Evolutionary conservation across 2,797 vertebrate genomes (phyloP).

Genomic region (Enteromius paludinosus): DNA sequence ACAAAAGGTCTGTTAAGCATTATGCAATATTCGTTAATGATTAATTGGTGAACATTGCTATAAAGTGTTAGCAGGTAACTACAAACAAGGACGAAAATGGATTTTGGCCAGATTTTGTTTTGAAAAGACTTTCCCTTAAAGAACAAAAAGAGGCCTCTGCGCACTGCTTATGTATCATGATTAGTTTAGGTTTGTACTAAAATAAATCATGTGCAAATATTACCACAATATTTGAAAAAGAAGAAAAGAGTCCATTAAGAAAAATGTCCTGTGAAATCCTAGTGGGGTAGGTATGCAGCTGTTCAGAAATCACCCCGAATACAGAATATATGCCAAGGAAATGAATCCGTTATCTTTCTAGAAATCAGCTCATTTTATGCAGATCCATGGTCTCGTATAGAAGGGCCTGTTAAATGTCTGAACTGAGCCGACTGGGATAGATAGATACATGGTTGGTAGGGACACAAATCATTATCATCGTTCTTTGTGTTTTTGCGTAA

Average conservation of each 20-base stretch:
- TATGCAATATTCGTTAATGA: background rate
- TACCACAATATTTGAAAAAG: background rate
- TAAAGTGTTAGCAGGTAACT: background rate
- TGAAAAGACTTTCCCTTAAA: background rate
- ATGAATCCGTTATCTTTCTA: constrained; percentile 70
- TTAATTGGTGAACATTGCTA: background rate
- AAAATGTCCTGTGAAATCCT: background rate
- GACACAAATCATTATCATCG: background rate
- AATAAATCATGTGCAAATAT: background rate
- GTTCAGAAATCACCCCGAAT: constrained; percentile 42
- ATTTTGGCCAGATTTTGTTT: background rate
- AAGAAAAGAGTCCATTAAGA: no score
- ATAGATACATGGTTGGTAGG: background rate
- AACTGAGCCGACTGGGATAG: background rate
- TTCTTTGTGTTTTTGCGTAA: background rate
- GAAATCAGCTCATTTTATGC: constrained; percentile 72
- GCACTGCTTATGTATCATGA: background rate
- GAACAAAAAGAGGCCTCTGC: background rate
- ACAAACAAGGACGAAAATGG: no score
- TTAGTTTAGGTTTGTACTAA: background rate
- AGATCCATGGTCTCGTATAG: constrained; percentile 68
- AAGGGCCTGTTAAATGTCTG: constrained; percentile 76
- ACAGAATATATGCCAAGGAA: constrained; percentile 70
- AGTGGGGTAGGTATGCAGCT: background rate
- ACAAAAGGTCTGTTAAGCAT: background rate